These are phyloP conservation scores for Ichneumon xanthorius DNA, from an alignment of 2,888 invertebrate species.

Conservation along the genomic window DNA sequence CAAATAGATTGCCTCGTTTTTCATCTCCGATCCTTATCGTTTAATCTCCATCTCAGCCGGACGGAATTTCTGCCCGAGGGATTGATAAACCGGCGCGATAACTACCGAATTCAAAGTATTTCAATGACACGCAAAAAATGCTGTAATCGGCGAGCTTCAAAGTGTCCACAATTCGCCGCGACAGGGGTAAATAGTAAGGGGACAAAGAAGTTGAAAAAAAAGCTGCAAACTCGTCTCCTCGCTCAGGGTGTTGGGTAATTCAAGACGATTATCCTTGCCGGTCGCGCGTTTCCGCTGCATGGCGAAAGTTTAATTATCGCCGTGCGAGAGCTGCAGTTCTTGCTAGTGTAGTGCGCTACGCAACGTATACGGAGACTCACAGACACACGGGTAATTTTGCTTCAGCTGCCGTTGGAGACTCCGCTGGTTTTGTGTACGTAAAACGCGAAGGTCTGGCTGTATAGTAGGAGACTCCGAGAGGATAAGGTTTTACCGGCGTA, in stretches of 20 bases:
- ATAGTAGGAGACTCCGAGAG: constrained; percentile 11
- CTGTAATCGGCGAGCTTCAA: background rate
- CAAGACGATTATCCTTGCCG: constrained; percentile 59
- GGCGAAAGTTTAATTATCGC: constrained; percentile 67
- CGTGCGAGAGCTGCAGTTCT: constrained; percentile 13
- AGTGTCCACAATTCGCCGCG: background rate
- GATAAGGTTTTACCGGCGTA: constrained; percentile 43
- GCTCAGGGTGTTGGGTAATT: constrained; percentile 52
- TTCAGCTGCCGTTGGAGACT: constrained; percentile 13
- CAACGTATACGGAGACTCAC: constrained; percentile 8
- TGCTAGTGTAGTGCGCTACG: constrained; percentile 19
- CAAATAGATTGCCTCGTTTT: constrained; percentile 40
- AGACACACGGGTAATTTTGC: constrained; percentile 7
- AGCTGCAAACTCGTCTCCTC: background rate
- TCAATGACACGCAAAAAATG: background rate
- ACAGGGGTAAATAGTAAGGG: background rate
- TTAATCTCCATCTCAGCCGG: constrained; percentile 4
- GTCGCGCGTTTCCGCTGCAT: constrained; percentile 42
- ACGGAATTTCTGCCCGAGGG: constrained; percentile 28
- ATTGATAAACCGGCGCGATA: background rate
- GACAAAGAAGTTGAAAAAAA: background rate
- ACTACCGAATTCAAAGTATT: background rate
- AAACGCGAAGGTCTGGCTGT: background rate
- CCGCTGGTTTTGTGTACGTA: constrained; percentile 4
- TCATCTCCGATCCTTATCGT: constrained; percentile 30